Evolutionary conservation across 2,797 vertebrate species (phyloP).

Genomic region (Nyctibius grandis): DNA sequence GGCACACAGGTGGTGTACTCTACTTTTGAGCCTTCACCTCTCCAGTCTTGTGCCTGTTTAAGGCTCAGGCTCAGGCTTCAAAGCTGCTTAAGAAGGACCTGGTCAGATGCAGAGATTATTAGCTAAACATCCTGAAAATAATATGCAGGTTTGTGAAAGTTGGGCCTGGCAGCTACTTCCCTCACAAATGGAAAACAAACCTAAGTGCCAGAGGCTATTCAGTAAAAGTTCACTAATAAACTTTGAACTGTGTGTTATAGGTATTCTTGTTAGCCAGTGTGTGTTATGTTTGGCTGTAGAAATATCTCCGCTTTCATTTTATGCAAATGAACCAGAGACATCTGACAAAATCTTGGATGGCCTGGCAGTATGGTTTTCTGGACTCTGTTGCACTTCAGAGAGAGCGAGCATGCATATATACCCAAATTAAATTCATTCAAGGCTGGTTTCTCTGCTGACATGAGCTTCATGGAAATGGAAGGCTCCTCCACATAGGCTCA

Average conservation of each 20-base stretch:
- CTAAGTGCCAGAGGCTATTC: slow-evolving; percentile 53
- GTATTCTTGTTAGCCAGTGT: slow-evolving; percentile 35
- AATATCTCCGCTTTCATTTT: slow-evolving; percentile 46
- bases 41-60: neutral
- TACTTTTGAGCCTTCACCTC: neutral
- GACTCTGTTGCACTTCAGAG: neutral
- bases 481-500: neutral
- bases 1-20: neutral
- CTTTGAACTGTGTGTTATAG: slow-evolving; percentile 52
- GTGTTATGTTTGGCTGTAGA: slow-evolving; percentile 65
- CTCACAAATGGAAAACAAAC: slow-evolving; percentile 64
- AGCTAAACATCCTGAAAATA: slow-evolving; percentile 49
- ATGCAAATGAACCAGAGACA: slow-evolving; percentile 56
- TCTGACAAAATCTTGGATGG: slow-evolving; percentile 5
- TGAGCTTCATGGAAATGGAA: neutral
- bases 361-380: neutral
- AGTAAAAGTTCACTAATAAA: slow-evolving; percentile 65
- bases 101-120: slow-evolving; percentile 29
- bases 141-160: slow-evolving; percentile 52
- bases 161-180: slow-evolving; percentile 49
- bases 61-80: neutral
- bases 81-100: slow-evolving; percentile 30
- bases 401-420: neutral
- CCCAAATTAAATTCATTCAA: neutral
- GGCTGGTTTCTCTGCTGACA: neutral